Evolutionary conservation across 2,113 vertebrate genomes (phyloP).

Genomic region (Argyrosomus japonicus): DNA sequence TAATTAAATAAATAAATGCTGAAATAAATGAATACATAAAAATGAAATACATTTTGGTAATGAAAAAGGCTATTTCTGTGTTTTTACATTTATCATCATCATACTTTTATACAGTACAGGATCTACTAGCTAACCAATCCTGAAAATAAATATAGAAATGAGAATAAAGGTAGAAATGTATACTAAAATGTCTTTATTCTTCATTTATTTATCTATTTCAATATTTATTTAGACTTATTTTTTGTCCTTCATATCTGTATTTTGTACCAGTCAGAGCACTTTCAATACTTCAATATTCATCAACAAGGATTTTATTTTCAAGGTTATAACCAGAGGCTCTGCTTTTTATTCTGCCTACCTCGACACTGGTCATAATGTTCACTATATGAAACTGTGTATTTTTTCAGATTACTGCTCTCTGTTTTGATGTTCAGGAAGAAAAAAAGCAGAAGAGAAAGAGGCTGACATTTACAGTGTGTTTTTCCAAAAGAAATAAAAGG

Average conservation of each 20-base stretch:
- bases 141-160: too few species aligned
- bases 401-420: neutral
- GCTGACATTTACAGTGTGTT: conserved; percentile 2
- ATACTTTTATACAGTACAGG: too few species aligned
- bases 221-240: too few species aligned
- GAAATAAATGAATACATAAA: too few species aligned
- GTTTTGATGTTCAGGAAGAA: conserved; percentile 11
- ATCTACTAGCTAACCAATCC: too few species aligned
- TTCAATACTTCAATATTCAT: neutral
- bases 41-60: too few species aligned
- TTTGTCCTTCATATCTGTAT: neutral
- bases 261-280: neutral
- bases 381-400: neutral
- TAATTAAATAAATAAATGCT: too few species aligned
- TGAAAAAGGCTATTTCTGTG: too few species aligned
- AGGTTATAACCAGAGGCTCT: neutral
- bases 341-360: conserved; percentile 11
- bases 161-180: too few species aligned
- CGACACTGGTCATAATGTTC: conserved; percentile 17
- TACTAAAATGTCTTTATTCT: too few species aligned
- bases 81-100: too few species aligned
- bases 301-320: conserved; percentile 2
- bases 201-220: too few species aligned
- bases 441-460: neutral
- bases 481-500: neutral